phyloP scores from a whole-genome alignment of 2,797 vertebrate species.

The Columba guinea region DNA sequence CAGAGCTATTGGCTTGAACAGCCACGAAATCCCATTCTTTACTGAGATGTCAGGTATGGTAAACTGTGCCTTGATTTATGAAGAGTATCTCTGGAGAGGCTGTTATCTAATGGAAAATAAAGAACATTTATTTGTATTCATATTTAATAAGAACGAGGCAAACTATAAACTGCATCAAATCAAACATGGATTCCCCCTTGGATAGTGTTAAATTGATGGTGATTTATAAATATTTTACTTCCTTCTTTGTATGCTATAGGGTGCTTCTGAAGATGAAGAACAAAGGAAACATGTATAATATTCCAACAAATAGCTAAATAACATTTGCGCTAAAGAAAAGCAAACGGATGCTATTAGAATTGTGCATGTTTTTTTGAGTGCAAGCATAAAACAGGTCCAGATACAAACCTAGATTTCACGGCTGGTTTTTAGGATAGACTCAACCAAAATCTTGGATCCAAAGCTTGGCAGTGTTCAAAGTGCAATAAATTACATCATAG shows the following conservation, averaged over 20 bases:
- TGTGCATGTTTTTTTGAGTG: background rate
- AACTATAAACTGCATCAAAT: background rate
- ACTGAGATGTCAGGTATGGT: background rate
- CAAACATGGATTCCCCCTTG: background rate
- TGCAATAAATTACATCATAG: background rate
- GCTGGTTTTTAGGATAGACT: background rate
- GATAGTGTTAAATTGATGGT: background rate
- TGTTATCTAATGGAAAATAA: background rate
- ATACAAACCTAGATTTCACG: conserved; percentile 1
- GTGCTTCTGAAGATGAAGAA: background rate
- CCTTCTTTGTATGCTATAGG: background rate
- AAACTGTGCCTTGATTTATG: background rate
- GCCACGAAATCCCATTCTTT: background rate
- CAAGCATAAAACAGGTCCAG: background rate
- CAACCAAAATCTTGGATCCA: conserved; percentile 22
- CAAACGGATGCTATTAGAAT: background rate
- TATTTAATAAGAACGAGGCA: background rate
- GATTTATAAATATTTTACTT: background rate
- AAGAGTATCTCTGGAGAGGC: background rate
- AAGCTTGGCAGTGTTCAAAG: background rate
- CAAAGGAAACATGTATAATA: background rate
- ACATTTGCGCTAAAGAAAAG: background rate
- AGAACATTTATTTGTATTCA: background rate
- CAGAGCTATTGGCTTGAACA: background rate
- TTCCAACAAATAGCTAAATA: background rate